These are phyloP conservation scores for Palythoa caribaeorum DNA, from an alignment of 92 coral and sea anemone species.

Conservation along the genomic window DNA sequence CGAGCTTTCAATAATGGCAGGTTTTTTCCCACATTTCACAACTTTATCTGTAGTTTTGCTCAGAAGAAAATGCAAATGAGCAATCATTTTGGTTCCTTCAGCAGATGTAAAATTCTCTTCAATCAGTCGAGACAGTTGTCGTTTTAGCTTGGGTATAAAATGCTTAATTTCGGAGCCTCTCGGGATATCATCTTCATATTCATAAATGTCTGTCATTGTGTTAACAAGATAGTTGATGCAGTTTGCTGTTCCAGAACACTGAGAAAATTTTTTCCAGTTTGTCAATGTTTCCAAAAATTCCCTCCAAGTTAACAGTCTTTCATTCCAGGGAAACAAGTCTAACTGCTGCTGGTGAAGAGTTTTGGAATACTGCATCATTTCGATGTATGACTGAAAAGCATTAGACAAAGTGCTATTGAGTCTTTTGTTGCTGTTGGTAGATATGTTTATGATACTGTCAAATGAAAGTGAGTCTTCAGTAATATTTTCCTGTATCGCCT, in stretches of 20 bases:
- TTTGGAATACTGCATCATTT: constrained; percentile 1
- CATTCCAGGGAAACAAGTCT: constrained; percentile 11
- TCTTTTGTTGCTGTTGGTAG: background rate
- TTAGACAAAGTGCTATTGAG: background rate
- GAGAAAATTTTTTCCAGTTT: background rate
- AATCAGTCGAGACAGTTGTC: too few relatives aligned
- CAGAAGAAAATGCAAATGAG: too few relatives aligned
- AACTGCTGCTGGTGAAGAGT: background rate
- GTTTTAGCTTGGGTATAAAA: too few relatives aligned
- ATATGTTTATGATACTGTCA: background rate
- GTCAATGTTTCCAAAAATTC: constrained; percentile 37
- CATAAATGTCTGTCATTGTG: too few relatives aligned
- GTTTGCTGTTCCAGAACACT: constrained; percentile 57
- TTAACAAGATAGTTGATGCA: background rate
- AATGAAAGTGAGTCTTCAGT: constrained; percentile 15
- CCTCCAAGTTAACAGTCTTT: constrained; percentile 6
- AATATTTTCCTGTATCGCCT: background rate
- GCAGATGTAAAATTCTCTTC: too few relatives aligned
- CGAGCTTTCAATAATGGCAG: too few relatives aligned
- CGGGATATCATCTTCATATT: too few relatives aligned
- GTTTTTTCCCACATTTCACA: too few relatives aligned
- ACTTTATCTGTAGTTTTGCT: too few relatives aligned
- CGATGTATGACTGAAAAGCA: background rate
- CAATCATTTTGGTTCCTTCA: too few relatives aligned
- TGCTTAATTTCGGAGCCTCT: too few relatives aligned